A percentile compares a stretch with the other conserved stretches of the same genome.
These are phyloP conservation scores for Zenarchopterus dispar DNA, from an alignment of 2,797 vertebrate species.

Conservation along the genomic window DNA sequence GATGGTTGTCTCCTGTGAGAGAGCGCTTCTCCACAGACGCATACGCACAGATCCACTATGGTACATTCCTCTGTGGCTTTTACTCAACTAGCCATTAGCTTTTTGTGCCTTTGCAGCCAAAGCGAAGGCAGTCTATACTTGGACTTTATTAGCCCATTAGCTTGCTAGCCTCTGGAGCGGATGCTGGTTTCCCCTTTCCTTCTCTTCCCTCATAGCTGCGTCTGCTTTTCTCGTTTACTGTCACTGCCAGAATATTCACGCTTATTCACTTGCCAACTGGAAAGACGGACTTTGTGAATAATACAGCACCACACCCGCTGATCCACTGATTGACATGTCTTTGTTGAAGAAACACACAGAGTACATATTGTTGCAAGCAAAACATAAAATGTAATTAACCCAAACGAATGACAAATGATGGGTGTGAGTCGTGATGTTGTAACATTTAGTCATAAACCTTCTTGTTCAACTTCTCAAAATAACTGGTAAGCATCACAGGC, in stretches of 20 bases:
- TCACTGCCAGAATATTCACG: conserved; percentile 16
- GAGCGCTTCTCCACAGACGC: conserved; percentile 15
- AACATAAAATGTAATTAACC: conserved; percentile 29
- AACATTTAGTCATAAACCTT: conserved; percentile 8
- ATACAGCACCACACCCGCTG: conserved; percentile 60
- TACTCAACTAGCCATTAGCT: conserved; percentile 75
- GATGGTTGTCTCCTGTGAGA: conserved; percentile 44
- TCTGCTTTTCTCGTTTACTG: conserved; percentile 67
- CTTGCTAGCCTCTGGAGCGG: conserved; percentile 45
- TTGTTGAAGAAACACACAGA: conserved; percentile 32
- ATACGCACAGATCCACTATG: conserved; percentile 35
- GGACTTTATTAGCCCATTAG: conserved; percentile 80
- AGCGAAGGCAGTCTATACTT: conserved; percentile 67
- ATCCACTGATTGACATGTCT: conserved; percentile 43
- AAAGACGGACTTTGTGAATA: conserved; percentile 48
- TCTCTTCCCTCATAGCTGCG: conserved; percentile 25
- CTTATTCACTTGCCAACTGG: conserved; percentile 49
- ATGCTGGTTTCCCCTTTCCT: conserved; percentile 34
- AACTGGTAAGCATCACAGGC: neutral
- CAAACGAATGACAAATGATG: conserved; percentile 24
- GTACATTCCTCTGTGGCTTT: conserved; percentile 80
- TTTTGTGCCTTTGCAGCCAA: conserved; percentile 57
- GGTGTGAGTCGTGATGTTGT: conserved; percentile 24
- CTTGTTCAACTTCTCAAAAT: conserved; percentile 9
- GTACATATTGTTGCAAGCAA: conserved; percentile 19